Evolutionary conservation across 2,888 invertebrate species (phyloP).

Genomic region (Pecten maximus): DNA sequence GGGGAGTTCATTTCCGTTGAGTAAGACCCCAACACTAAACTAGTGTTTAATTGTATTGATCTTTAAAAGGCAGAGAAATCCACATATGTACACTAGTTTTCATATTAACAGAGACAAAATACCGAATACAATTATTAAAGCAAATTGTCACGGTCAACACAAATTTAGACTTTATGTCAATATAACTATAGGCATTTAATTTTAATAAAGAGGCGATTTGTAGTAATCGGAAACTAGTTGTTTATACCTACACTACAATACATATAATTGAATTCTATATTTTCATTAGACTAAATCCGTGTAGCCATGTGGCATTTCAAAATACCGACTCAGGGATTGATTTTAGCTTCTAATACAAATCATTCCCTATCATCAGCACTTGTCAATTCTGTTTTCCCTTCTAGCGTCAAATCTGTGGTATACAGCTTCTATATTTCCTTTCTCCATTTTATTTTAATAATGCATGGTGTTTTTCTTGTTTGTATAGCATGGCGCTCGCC

Average conservation of each 20-base stretch:
- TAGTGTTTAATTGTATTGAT: neutral
- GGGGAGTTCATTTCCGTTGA: neutral
- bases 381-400: neutral
- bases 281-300: neutral
- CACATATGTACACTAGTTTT: neutral
- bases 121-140: neutral
- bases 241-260: no score
- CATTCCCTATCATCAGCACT: neutral
- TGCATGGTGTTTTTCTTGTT: neutral
- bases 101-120: neutral
- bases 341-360: neutral
- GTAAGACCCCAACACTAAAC: neutral
- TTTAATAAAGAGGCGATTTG: neutral
- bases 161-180: neutral
- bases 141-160: neutral
- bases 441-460: neutral
- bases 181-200: neutral
- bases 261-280: neutral
- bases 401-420: neutral
- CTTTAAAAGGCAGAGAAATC: neutral
- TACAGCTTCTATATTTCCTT: neutral
- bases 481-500: neutral
- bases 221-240: no score
- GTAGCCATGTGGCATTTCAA: neutral
- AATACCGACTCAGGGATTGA: neutral